Evolutionary conservation across 2,888 invertebrate species (phyloP).

Genomic region (Dyspetes luteomarginatus): DNA sequence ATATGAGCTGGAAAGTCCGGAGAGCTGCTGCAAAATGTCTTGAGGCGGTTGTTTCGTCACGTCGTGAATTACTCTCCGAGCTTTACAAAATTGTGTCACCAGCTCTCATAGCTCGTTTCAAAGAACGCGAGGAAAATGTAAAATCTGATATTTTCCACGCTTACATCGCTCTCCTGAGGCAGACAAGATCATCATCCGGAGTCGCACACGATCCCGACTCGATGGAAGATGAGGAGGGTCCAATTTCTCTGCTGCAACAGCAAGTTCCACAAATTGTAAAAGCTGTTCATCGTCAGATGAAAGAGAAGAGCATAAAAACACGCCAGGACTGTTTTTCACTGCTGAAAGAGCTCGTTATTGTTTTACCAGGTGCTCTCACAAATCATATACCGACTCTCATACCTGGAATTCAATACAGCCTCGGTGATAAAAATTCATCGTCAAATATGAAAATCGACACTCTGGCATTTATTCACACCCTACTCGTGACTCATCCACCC

Average conservation of each 20-base stretch:
- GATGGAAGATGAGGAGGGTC: slow-evolving; percentile 90
- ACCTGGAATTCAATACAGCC: slow-evolving; percentile 94
- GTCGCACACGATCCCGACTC: slow-evolving; percentile 88
- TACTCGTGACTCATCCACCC: slow-evolving; percentile 91
- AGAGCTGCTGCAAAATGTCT: slow-evolving; percentile 98
- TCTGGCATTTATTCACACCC: slow-evolving; percentile 94
- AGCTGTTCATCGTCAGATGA: slow-evolving; percentile 94
- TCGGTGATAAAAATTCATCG: slow-evolving; percentile 96
- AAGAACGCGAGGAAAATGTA: slow-evolving; percentile 99
- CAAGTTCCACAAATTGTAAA: slow-evolving; percentile 92
- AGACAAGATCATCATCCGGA: slow-evolving; percentile 91
- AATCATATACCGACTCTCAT: slow-evolving; percentile 93
- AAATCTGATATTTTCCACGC: slow-evolving; percentile 99
- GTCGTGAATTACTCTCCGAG: slow-evolving; percentile 95
- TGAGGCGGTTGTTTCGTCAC: slow-evolving; percentile 96
- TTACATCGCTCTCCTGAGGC: slow-evolving; percentile 95
- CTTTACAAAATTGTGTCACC: slow-evolving; percentile 96
- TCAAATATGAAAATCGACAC: slow-evolving; percentile 99
- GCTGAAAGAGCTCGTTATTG: slow-evolving; percentile 94
- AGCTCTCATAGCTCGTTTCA: slow-evolving; percentile 95
- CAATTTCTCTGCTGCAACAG: slow-evolving; percentile 85
- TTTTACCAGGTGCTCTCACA: slow-evolving; percentile 94
- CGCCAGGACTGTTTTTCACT: slow-evolving; percentile 96
- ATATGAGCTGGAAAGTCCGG: slow-evolving; percentile 99
- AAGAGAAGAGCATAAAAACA: slow-evolving; percentile 93